Evolutionary conservation across 1,140 invertebrate genomes (phyloP), one percentile per base, ranked within the genome.

Genomic region (Eupeodes corollae): DNA sequence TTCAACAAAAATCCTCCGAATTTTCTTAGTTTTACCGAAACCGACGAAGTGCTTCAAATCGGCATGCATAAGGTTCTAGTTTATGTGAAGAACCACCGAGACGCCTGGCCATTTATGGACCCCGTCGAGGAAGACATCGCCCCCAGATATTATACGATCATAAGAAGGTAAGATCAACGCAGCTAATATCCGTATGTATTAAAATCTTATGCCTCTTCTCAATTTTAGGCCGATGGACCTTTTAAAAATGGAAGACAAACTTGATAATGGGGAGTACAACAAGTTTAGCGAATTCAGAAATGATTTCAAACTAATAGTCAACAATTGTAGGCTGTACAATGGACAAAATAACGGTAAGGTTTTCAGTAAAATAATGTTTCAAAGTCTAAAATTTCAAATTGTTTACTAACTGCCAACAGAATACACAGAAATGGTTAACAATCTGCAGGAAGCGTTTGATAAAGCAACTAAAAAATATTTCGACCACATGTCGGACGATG

Each of bases 71-170:
- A 91, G 71, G 84, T 91, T 31, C 72, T 92, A 30, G 84, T 90
- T 61, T 79, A 82, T 58, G 70, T 92, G 2, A 88, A 87, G 58
- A 80, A 83, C 56, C 87, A 91, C 60, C 79, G 85, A 50, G 88
- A 93, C 67, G 87, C 90, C 3, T 94, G 90, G 90, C 90, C 90
- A 2, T 94, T 94, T 67, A 73, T 85, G 55, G 86, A 91, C 66
- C 85, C 89, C 5, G 89, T 95, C 1, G 87, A 91, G 47, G 89
- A 94, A 65, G 83, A 88, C 57, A 89, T 86, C 63, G 90, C 90
- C 1, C 91, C 91, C 1, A 86, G 88, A 63, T 93, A 91, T 65
- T 85, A 88, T 59, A 76, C 78, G 2, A 78, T 83, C 5, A 82
- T 83, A 51, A 73, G 80, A 47, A 73, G 66, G 66, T 68, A 13